A percentile compares a stretch with the other conserved stretches of the same genome.
These are phyloP conservation scores for Atherix ibis DNA, from an alignment of 2,888 invertebrate species.

Conservation along the genomic window DNA sequence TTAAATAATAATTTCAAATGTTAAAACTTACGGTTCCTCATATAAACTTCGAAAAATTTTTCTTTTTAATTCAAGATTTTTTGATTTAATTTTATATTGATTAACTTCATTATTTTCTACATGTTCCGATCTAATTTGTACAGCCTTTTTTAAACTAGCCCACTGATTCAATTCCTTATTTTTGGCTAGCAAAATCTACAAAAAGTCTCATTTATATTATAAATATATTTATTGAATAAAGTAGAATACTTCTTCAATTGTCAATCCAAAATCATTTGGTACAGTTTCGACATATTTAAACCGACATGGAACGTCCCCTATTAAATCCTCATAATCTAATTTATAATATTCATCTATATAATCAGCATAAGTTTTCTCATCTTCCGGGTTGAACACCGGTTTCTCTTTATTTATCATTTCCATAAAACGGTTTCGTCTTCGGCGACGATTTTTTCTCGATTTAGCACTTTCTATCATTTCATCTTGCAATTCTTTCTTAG, in stretches of 20 bases:
- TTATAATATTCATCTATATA: conserved; percentile 92
- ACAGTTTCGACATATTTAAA: conserved; percentile 85
- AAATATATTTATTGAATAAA: conserved; percentile 1
- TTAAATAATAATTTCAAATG: no score
- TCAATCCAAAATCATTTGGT: conserved; percentile 83
- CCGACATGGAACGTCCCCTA: conserved; percentile 77
- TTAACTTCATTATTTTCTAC: conserved; percentile 67
- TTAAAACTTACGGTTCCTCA: conserved; percentile 31
- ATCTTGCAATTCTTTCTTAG: conserved; percentile 37
- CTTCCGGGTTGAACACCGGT: conserved; percentile 67
- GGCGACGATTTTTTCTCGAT: conserved; percentile 41
- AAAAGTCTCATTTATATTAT: conserved; percentile 11
- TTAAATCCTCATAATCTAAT: conserved; percentile 88
- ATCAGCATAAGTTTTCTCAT: conserved; percentile 59
- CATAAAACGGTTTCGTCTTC: conserved; percentile 59
- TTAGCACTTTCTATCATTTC: conserved; percentile 41
- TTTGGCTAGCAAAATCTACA: conserved; percentile 73
- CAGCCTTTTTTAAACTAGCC: conserved; percentile 80
- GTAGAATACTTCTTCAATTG: conserved; percentile 63
- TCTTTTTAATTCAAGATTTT: conserved; percentile 56
- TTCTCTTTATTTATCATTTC: conserved; percentile 58
- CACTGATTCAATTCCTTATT: conserved; percentile 90
- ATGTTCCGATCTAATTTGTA: conserved; percentile 58
- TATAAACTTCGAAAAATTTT: conserved; percentile 68
- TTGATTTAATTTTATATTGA: conserved; percentile 56